Conservation (phyloP, 1,140 invertebrate genomes). For the Armadillidium nasatum region DNA sequence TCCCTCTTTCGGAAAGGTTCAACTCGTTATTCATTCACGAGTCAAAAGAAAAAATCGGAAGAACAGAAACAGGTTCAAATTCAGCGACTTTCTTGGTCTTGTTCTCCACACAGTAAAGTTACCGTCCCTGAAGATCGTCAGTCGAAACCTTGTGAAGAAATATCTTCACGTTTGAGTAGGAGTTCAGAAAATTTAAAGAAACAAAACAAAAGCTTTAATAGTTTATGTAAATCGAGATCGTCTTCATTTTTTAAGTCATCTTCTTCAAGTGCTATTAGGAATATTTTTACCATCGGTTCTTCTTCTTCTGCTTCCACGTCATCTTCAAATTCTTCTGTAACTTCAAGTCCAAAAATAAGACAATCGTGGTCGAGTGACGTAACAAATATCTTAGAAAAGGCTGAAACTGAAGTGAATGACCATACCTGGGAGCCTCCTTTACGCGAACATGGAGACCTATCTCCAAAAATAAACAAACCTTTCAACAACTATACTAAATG, state of each 20-base stretch:
- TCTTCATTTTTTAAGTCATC: slow-evolving; percentile 26
- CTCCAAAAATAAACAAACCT: neutral
- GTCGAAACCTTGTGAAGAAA: too few relatives aligned
- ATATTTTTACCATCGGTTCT: neutral
- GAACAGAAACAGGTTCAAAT: slow-evolving; percentile 29
- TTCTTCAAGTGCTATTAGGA: slow-evolving; percentile 26
- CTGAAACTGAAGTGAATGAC: too few relatives aligned
- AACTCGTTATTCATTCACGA: slow-evolving; percentile 28
- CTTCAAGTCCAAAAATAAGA: slow-evolving; percentile 24
- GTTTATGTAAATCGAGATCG: slow-evolving; percentile 14
- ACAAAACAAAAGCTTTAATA: slow-evolving; percentile 19
- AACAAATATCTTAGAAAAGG: slow-evolving; percentile 32
- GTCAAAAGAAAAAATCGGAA: slow-evolving; percentile 22
- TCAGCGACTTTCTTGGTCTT: slow-evolving; percentile 30
- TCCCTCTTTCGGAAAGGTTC: slow-evolving; percentile 27
- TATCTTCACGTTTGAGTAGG: neutral
- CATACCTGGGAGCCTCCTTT: neutral
- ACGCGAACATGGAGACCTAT: slow-evolving; percentile 1
- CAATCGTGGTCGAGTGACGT: slow-evolving; percentile 29
- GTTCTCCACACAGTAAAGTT: slow-evolving; percentile 25
- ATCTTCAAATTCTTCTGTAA: slow-evolving; percentile 12
- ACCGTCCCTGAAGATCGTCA: slow-evolving; percentile 22
- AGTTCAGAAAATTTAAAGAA: slow-evolving; percentile 23
- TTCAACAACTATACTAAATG: neutral
- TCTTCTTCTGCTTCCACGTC: slow-evolving; percentile 15